Evolutionary conservation across 2,113 vertebrate genomes (phyloP), one percentile per base, ranked within the genome.

Genomic region (Strix uralensis): DNA sequence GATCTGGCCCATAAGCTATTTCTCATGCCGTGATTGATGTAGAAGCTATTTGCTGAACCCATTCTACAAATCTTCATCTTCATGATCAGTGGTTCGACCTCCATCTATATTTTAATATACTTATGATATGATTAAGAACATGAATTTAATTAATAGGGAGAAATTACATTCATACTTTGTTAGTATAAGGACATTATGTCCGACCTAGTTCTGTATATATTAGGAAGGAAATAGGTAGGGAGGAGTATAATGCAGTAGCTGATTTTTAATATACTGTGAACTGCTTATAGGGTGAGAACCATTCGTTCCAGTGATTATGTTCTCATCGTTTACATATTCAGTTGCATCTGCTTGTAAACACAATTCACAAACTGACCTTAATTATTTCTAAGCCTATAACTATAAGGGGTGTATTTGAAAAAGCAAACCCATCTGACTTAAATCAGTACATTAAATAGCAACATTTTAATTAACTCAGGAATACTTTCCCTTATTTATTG

Each of bases 391-490:
- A 75, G 47, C 59, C 69, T 73, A 15, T 74, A 88, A 70, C 52
- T 74, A 26, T 51, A 71, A 74, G 14, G n/a, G 25, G 14, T 81
- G 20, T 71, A 51, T 92, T 92, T 81, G 69, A 52, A 96, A 93
- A 71, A 83, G n/a, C 34, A 90, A 88, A 66, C n/a, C 17, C 21
- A 74, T 55, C 58, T 71, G 88, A 52, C 49, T 90, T 81, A 63
- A 65, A 78, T 73, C 62, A 91, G 47, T 74, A 63, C 8, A 8
- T 82, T 92, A 80, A 88, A 75, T 44, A 75, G 52, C 30, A 78
- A 52, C 30, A 23, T 89, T 96, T 85, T 73, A 88, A 96, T 94
- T 88, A 95, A 83, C 51, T 96, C 49, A 26, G 63, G 34, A 92
- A 90, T 90, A 26, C 66, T 89, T 75, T 69, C 8, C 40, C 25